Evolutionary conservation across 2,888 invertebrate species (phyloP).

Genomic region (Cetonia aurata): DNA sequence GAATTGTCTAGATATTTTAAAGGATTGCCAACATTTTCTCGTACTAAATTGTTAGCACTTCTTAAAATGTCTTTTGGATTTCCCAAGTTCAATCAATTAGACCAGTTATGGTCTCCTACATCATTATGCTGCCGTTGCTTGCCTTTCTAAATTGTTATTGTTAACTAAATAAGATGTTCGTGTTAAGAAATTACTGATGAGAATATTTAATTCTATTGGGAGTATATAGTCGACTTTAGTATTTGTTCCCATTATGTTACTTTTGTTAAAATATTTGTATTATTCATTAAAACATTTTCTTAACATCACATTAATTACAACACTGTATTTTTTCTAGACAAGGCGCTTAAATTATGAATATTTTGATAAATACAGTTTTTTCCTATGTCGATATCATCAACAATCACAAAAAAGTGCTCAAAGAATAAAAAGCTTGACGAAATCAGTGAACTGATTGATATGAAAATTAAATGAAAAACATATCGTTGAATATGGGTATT

Average conservation of each 20-base stretch:
- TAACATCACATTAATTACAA: neutral
- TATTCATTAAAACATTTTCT: neutral
- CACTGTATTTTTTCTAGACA: neutral
- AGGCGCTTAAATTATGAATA: neutral
- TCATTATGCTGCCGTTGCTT: slow-evolving; percentile 22
- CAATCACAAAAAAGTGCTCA: slow-evolving; percentile 14
- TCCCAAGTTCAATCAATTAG: neutral
- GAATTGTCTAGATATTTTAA: too few relatives aligned
- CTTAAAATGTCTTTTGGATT: too few relatives aligned
- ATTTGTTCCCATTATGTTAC: slow-evolving; percentile 3
- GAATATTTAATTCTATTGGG: neutral
- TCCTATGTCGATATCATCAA: neutral
- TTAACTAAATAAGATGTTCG: slow-evolving; percentile 3
- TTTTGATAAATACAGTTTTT: too few relatives aligned
- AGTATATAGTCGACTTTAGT: neutral
- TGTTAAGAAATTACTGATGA: slow-evolving; percentile 26
- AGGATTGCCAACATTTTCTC: too few relatives aligned
- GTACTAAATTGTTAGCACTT: neutral
- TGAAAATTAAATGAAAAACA: slow-evolving; percentile 5
- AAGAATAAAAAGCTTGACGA: slow-evolving; percentile 19
- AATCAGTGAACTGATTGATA: slow-evolving; percentile 7
- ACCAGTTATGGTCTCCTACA: slow-evolving; percentile 12
- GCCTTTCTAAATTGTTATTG: slow-evolving; percentile 38
- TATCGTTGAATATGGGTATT: slow-evolving; percentile 7
- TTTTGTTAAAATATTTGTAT: slow-evolving; percentile 18